Conservation (phyloP, 2,797 vertebrate genomes). For the Lithobates sylvaticus region DNA sequence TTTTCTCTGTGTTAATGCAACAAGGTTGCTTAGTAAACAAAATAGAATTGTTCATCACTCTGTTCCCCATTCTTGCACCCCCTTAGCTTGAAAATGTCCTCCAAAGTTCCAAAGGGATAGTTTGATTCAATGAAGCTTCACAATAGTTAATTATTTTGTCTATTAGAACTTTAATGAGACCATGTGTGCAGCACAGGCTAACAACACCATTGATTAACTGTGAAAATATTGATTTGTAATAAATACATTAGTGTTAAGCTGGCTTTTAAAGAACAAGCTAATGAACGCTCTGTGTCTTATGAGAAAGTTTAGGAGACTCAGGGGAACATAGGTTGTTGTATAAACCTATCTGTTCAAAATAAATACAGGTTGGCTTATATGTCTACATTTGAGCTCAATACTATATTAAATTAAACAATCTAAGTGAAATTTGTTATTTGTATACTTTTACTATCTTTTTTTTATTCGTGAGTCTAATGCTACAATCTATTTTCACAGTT, state of each 20-base stretch:
- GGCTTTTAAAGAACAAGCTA: slow-evolving; percentile 57
- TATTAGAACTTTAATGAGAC: slow-evolving; percentile 61
- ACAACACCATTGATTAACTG: slow-evolving; percentile 61
- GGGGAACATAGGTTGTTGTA: slow-evolving; percentile 43
- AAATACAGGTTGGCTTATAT: slow-evolving; percentile 54
- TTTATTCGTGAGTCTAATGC: neutral
- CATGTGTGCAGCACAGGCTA: slow-evolving; percentile 40
- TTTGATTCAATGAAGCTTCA: slow-evolving; percentile 60
- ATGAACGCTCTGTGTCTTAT: slow-evolving; percentile 53
- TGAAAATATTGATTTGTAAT: slow-evolving; percentile 61
- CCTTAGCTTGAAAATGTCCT: slow-evolving; percentile 30
- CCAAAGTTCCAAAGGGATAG: slow-evolving; percentile 49
- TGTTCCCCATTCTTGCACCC: neutral
- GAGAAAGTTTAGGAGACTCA: slow-evolving; percentile 41
- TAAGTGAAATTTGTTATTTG: neutral
- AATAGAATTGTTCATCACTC: neutral
- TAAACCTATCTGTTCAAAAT: slow-evolving; percentile 33
- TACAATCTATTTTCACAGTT: too few relatives aligned
- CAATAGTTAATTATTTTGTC: slow-evolving; percentile 61
- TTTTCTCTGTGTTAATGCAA: neutral
- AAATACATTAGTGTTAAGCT: slow-evolving; percentile 61
- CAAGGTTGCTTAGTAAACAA: neutral
- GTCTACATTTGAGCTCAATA: slow-evolving; percentile 12
- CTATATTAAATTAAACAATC: neutral
- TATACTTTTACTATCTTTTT: neutral